A percentile compares a stretch with the other conserved stretches of the same genome.
Evolutionary conservation across 2,888 invertebrate species (phyloP).

Genomic region (Drosophila neutralis): DNA sequence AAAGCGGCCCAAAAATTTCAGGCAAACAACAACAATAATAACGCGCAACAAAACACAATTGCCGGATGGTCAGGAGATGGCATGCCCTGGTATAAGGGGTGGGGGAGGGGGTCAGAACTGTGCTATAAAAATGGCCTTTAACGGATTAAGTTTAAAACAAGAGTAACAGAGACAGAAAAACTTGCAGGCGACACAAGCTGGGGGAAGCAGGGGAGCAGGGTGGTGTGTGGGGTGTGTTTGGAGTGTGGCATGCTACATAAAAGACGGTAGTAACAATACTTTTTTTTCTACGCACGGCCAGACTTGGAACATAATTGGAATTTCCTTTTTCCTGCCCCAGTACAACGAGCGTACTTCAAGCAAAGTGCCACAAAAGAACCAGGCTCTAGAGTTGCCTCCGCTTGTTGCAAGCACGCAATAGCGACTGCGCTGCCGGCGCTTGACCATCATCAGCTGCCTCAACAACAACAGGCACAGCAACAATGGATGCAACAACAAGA

Average conservation of each 20-base stretch:
- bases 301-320: conserved; percentile 78
- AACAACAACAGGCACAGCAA: conserved; percentile 19
- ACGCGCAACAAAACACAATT: conserved; percentile 54
- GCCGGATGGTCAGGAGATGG: conserved; percentile 12
- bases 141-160: conserved; percentile 72
- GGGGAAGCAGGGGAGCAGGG: neutral
- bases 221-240: neutral
- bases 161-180: conserved; percentile 10
- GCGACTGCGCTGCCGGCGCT: conserved; percentile 26
- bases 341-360: conserved; percentile 9
- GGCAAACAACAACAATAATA: conserved; percentile 27
- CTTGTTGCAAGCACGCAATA: conserved; percentile 28
- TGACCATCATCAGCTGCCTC: conserved; percentile 48
- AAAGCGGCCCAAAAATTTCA: conserved; percentile 20
- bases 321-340: conserved; percentile 74
- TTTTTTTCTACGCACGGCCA: conserved; percentile 78
- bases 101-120: neutral
- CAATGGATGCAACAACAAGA: conserved; percentile 24
- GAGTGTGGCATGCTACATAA: conserved; percentile 50
- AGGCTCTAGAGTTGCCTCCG: conserved; percentile 56
- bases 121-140: conserved; percentile 53
- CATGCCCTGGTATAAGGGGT: neutral
- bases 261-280: conserved; percentile 62
- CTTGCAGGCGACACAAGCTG: conserved; percentile 42
- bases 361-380: conserved; percentile 72